A percentile compares a stretch with the other conserved stretches of the same genome.
These are phyloP conservation scores for Hippocampus mohnikei DNA, from an alignment of 2,113 vertebrate genomes.

Conservation along the genomic window DNA sequence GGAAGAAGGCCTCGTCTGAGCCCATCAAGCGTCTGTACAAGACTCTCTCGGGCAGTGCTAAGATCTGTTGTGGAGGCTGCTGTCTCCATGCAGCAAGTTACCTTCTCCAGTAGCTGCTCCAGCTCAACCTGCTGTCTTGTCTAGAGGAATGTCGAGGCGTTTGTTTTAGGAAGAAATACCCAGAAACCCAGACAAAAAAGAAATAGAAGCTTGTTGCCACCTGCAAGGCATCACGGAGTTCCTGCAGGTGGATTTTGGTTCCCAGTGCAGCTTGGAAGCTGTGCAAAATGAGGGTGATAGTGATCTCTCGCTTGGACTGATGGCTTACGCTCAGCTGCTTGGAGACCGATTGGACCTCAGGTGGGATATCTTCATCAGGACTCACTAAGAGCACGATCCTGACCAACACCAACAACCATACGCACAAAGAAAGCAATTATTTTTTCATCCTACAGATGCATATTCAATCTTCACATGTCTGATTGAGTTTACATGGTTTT, in stretches of 20 bases:
- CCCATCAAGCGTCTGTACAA: conserved; percentile 68
- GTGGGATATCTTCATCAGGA: conserved; percentile 65
- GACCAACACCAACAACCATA: not conserved
- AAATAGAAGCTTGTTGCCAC: conserved; percentile 49
- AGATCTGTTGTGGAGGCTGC: conserved; percentile 65
- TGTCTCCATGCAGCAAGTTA: conserved; percentile 72
- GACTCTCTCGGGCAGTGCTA: conserved; percentile 58
- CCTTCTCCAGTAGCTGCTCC: conserved; percentile 70
- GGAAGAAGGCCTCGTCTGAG: conserved; percentile 67
- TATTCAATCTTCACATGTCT: not conserved
- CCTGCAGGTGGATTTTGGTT: conserved; percentile 56
- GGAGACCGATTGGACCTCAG: conserved; percentile 78
- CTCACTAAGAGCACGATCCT: conserved; percentile 53
- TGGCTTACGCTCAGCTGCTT: conserved; percentile 70
- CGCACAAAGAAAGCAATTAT: not conserved
- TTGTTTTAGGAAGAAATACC: not conserved
- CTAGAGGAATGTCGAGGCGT: conserved; percentile 35
- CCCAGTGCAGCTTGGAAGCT: conserved; percentile 85
- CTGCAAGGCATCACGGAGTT: conserved; percentile 74
- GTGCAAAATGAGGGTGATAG: conserved; percentile 78
- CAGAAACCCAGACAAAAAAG: not conserved
- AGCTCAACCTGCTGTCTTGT: conserved; percentile 76
- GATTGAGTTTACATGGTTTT: conserved; percentile 82
- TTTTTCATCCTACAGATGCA: not conserved
- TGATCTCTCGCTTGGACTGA: conserved; percentile 55